Evolutionary conservation across 2,797 vertebrate genomes (phyloP).

Genomic region (Falco berigora): DNA sequence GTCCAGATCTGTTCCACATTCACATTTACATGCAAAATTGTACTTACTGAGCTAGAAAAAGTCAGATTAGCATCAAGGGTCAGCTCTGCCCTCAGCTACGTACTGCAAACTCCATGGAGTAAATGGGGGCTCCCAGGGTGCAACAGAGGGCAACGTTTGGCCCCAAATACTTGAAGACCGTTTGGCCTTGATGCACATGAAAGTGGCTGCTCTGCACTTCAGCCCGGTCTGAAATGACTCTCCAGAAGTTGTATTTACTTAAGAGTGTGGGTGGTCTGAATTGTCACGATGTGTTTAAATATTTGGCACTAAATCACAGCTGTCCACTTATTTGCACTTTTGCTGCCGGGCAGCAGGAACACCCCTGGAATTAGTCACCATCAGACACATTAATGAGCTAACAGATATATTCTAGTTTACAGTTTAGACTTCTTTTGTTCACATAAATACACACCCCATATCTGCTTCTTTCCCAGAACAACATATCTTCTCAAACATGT

Average conservation of each 20-base stretch:
- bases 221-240: not conserved
- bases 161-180: not conserved
- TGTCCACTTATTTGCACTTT: conserved; percentile 47
- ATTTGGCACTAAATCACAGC: conserved; percentile 45
- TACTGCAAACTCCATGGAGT: not conserved
- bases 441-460: not conserved
- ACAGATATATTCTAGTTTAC: not conserved
- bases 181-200: not conserved
- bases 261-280: conserved; percentile 43
- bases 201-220: not conserved
- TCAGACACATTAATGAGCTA: not conserved
- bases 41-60: conserved; percentile 32
- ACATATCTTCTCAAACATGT: not conserved
- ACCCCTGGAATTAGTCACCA: conserved; percentile 44
- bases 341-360: conserved; percentile 33
- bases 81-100: not conserved
- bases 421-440: conserved; percentile 8
- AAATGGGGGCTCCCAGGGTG: not conserved
- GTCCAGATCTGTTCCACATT: conserved; percentile 52
- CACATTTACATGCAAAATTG: conserved; percentile 44
- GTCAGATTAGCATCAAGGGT: not conserved
- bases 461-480: not conserved
- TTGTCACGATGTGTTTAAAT: conserved; percentile 33
- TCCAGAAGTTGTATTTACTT: conserved; percentile 1
- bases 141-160: not conserved